Conservation (phyloP, 2,888 invertebrate genomes). For the Cheilosia soror region DNA sequence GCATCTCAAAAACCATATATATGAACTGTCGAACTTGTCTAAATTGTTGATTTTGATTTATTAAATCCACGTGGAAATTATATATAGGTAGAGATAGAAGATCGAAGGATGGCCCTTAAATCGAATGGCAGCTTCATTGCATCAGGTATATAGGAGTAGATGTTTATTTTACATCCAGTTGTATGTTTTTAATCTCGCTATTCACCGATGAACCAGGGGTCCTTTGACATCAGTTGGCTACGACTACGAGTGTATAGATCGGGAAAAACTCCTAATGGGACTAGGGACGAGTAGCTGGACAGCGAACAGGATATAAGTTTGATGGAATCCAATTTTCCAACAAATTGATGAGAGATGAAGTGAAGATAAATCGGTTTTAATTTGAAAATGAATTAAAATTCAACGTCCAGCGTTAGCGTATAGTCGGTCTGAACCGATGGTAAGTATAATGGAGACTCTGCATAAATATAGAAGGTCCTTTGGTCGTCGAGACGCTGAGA, state of each 20-base stretch:
- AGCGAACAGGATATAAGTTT: conserved; percentile 58
- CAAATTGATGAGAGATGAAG: conserved; percentile 74
- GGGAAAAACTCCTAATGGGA: not conserved
- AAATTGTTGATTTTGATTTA: conserved; percentile 68
- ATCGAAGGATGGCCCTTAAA: conserved; percentile 6
- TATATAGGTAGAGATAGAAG: not conserved
- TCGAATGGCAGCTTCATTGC: not conserved
- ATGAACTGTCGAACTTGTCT: conserved; percentile 66
- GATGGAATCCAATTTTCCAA: conserved; percentile 72
- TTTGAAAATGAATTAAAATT: conserved; percentile 72
- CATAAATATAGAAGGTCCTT: conserved; percentile 23
- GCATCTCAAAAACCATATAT: conserved; percentile 29
- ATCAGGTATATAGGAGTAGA: not conserved
- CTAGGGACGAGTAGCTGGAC: not conserved
- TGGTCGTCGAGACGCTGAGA: not conserved
- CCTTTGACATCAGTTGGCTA: conserved; percentile 23
- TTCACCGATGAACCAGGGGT: conserved; percentile 3
- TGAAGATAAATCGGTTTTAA: conserved; percentile 72
- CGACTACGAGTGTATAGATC: too few relatives aligned
- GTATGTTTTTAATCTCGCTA: conserved; percentile 26
- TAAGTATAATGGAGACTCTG: conserved; percentile 28
- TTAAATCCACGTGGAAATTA: conserved; percentile 44
- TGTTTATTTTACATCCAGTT: not conserved
- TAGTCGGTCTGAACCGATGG: not conserved
- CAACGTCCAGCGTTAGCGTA: conserved; percentile 23